Evolutionary conservation across 2,888 invertebrate genomes (phyloP), one percentile per base, ranked within the genome.

Genomic region (Parnassius apollo): DNA sequence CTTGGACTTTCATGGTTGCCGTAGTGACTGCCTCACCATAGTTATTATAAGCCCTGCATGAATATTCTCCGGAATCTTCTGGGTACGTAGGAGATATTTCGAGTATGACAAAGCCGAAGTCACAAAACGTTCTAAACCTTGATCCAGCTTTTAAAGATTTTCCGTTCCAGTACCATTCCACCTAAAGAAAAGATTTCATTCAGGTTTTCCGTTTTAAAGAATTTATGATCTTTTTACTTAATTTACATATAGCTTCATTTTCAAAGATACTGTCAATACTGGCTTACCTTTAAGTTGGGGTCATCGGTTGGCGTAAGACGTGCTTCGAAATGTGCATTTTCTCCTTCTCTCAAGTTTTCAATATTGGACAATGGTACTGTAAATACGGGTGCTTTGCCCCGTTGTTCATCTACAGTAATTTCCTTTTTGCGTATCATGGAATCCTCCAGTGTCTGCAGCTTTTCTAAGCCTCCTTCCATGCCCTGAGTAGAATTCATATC

Each of bases 1-100:
- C 97, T 88, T 96, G 96, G 70, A 98, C 96, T 85, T 96, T 97
- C 95, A 98, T 96, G 3, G 95, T 93, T 50, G 97, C 96, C 48
- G 95, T 96, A 10, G 98, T 98, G 2, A 98, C 98, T 62, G 98
- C 98, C 86, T 98, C 96, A 55, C 98, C 98, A 71, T 96, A 97
- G 71, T 97, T 96, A 75, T 98, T 98, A 64, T 93, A 94, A 18
- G 98, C 98, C 77, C 97, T 94, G 88, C 98, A 98, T 57, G 96
- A 95, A 78, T 96, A 97, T 89, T 97, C 97, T 18, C 98, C 98
- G 42, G 98, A 96, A 83, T 99, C 99, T 92, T 98, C 98, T 1
- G 98, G 98, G 82, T 98, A 98, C 11, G 98, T 98, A 0, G 99
- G 99, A 9, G 98, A 97, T 74, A 99, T 98, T 93, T 99, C 99